These are phyloP conservation scores for Lagocephalus sceleratus DNA, from an alignment of 2,797 vertebrate species.

Conservation along the genomic window DNA sequence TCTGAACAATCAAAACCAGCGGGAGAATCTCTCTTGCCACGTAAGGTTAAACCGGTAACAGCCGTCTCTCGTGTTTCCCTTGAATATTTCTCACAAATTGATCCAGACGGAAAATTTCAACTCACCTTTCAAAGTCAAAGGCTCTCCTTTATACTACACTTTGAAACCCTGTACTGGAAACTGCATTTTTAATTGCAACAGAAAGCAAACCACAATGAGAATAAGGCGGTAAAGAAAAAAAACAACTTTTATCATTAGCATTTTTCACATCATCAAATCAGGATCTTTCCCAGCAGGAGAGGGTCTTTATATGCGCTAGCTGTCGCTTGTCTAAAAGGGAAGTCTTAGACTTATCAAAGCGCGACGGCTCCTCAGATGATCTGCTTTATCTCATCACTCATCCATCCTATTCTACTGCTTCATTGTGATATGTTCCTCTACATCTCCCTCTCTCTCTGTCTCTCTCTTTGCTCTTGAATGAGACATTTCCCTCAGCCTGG, in stretches of 20 bases:
- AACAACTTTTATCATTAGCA: conserved; percentile 12
- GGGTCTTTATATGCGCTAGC: conserved; percentile 4
- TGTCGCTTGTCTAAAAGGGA: conserved; percentile 35
- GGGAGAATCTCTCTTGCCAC: conserved; percentile 8
- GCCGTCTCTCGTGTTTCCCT: neutral
- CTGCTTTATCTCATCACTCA: conserved; percentile 24
- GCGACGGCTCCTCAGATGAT: conserved; percentile 24
- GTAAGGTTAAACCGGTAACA: conserved; percentile 10
- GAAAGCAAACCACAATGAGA: conserved; percentile 6
- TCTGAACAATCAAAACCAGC: conserved; percentile 5
- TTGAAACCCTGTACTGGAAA: conserved; percentile 10
- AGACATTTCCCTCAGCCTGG: conserved; percentile 32
- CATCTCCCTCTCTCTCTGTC: conserved; percentile 8
- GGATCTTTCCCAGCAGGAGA: conserved; percentile 33
- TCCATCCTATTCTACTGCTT: conserved; percentile 33
- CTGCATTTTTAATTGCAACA: neutral
- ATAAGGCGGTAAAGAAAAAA: conserved; percentile 3
- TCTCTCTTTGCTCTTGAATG: conserved; percentile 8
- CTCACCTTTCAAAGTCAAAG: too few relatives aligned
- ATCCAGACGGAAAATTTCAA: conserved; percentile 2
- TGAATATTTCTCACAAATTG: conserved; percentile 3
- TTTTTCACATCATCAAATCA: conserved; percentile 15
- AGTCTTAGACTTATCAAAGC: conserved; percentile 48
- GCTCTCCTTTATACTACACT: neutral
- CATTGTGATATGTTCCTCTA: conserved; percentile 21